These are phyloP conservation scores for Chiloscyllium plagiosum DNA, from an alignment of 2,113 vertebrate genomes.

Conservation along the genomic window DNA sequence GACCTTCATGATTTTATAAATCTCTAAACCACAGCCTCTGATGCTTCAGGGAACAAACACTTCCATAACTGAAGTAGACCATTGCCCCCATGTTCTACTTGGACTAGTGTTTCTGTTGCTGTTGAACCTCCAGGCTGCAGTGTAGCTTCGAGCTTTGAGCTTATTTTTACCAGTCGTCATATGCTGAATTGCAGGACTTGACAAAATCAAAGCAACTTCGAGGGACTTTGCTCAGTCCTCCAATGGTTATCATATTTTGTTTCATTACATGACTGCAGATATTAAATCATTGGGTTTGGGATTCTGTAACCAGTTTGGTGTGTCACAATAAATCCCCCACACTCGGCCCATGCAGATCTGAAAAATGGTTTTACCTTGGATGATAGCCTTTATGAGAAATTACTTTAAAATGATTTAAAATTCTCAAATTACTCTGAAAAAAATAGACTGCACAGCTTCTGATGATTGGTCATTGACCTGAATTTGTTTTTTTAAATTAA, in stretches of 20 bases:
- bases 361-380: conserved; percentile 54
- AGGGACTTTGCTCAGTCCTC: neutral
- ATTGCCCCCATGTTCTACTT: neutral
- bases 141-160: neutral
- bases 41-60: too few relatives aligned
- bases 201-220: neutral
- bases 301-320: conserved; percentile 39
- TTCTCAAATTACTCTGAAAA: conserved; percentile 45
- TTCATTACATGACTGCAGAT: conserved; percentile 6
- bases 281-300: neutral
- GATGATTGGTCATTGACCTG: neutral
- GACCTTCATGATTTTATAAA: too few relatives aligned
- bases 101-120: neutral
- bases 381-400: conserved; percentile 65
- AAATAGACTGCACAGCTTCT: conserved; percentile 45
- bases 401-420: conserved; percentile 50
- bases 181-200: neutral
- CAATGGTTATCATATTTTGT: neutral
- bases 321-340: conserved; percentile 48
- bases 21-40: too few relatives aligned
- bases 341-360: conserved; percentile 50
- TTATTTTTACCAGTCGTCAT: neutral
- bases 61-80: neutral
- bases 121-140: too few relatives aligned
- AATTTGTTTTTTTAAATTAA: neutral